These are phyloP conservation scores for Neocrepidodera transversa DNA, from an alignment of 2,888 invertebrate species.

Conservation along the genomic window DNA sequence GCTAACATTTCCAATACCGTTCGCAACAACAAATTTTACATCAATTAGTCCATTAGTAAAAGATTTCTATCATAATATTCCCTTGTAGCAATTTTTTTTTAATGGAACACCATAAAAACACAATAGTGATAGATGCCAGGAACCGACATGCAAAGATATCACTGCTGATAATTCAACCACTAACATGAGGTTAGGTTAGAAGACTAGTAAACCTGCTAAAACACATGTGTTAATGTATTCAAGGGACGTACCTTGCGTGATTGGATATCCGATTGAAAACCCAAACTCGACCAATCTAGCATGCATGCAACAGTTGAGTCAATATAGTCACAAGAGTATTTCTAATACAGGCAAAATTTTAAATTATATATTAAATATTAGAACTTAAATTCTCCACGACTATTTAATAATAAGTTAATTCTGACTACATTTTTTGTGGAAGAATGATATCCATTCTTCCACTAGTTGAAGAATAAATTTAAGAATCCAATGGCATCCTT, in stretches of 20 bases:
- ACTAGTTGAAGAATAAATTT: too few species aligned
- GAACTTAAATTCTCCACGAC: too few species aligned
- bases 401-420: too few species aligned
- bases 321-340: constrained; percentile 23
- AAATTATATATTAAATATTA: too few species aligned
- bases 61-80: constrained; percentile 13
- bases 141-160: constrained; percentile 27
- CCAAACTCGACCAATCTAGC: constrained; percentile 18
- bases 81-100: constrained; percentile 18
- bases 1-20: constrained; percentile 21
- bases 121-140: constrained; percentile 25
- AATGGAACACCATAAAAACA: constrained; percentile 24
- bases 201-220: constrained; percentile 34
- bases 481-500: too few species aligned
- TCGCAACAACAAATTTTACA: constrained; percentile 24
- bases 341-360: not conserved
- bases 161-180: constrained; percentile 23
- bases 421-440: too few species aligned
- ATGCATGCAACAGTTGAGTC: constrained; percentile 34
- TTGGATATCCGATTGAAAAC: constrained; percentile 24
- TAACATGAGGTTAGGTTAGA: constrained; percentile 35
- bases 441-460: too few species aligned
- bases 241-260: constrained; percentile 30
- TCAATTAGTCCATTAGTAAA: constrained; percentile 25
- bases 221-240: constrained; percentile 36